Conservation (phyloP, 2,888 invertebrate genomes). For the Didymodactylos carnosus region DNA sequence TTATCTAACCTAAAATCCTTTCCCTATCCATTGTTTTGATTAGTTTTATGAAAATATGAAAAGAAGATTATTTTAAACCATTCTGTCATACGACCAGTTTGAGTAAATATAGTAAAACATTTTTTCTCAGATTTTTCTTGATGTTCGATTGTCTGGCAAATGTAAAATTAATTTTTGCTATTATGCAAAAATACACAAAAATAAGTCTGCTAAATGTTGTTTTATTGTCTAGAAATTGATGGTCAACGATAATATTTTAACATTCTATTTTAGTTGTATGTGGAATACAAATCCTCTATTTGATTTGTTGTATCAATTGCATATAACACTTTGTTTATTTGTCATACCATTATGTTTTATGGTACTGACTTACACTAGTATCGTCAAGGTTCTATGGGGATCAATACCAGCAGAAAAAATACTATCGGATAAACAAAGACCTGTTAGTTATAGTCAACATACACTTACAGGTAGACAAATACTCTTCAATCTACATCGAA, state of each 20-base stretch:
- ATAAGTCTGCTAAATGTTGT: too few species aligned
- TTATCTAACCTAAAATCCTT: not conserved
- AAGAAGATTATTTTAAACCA: too few species aligned
- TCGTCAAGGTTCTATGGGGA: slow-evolving; percentile 9
- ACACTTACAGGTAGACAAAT: not conserved
- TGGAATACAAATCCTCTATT: not conserved
- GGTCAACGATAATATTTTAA: too few species aligned
- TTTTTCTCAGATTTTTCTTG: too few species aligned
- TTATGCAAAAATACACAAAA: too few species aligned
- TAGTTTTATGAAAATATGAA: too few species aligned
- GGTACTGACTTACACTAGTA: slow-evolving; percentile 6
- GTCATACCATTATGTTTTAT: slow-evolving; percentile 9
- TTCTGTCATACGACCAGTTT: too few species aligned
- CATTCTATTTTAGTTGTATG: not conserved
- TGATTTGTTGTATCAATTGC: not conserved
- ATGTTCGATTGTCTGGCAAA: too few species aligned
- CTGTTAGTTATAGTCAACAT: not conserved
- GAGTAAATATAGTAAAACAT: too few species aligned
- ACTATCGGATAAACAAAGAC: not conserved
- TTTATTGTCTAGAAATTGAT: too few species aligned
- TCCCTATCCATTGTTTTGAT: not conserved
- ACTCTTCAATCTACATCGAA: not conserved
- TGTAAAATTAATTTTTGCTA: too few species aligned
- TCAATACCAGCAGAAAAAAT: not conserved
- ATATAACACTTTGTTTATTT: slow-evolving; percentile 8